Percentiles rank a stretch among this genome's conserved stretches.
Conservation (phyloP, 23 tunicate species). For the Ciona savignyi region DNA sequence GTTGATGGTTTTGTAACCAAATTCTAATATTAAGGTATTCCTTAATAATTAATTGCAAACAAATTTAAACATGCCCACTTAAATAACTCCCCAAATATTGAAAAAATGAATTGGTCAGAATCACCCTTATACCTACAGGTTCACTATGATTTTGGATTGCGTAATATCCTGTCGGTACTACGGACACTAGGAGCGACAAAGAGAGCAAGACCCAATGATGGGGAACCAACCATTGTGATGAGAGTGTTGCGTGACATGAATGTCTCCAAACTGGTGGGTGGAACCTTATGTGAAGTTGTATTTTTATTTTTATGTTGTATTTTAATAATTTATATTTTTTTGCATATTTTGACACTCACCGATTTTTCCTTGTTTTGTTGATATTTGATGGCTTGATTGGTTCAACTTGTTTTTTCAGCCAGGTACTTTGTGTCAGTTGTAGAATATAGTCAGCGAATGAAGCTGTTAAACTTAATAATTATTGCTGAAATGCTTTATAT, state of each 20-base stretch:
- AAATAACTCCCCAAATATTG: too few relatives aligned
- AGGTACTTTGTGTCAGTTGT: not conserved
- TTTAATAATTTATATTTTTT: not conserved
- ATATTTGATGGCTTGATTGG: too few relatives aligned
- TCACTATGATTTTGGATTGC: constrained; percentile 97
- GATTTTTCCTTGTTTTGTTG: not conserved
- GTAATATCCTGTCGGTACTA: constrained; percentile 92
- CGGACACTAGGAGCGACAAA: constrained; percentile 94
- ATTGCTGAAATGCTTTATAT: too few relatives aligned
- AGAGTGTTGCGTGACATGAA: constrained; percentile 97
- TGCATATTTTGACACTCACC: not conserved
- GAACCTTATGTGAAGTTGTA: not conserved
- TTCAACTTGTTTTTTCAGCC: not conserved
- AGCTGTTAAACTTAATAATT: too few relatives aligned
- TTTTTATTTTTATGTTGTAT: not conserved
- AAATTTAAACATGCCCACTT: too few relatives aligned
- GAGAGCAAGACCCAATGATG: constrained; percentile 78
- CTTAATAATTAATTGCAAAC: too few relatives aligned
- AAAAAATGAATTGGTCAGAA: too few relatives aligned
- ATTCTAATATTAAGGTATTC: too few relatives aligned
- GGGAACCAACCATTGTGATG: constrained; percentile 95
- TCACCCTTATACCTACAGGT: constrained; percentile 34
- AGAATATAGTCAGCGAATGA: too few relatives aligned
- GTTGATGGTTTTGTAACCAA: too few relatives aligned
- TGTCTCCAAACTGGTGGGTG: constrained; percentile 83